phyloP scores from a whole-genome alignment of 1,140 invertebrate genomes.

The Leptinotarsa undecemlineata region DNA sequence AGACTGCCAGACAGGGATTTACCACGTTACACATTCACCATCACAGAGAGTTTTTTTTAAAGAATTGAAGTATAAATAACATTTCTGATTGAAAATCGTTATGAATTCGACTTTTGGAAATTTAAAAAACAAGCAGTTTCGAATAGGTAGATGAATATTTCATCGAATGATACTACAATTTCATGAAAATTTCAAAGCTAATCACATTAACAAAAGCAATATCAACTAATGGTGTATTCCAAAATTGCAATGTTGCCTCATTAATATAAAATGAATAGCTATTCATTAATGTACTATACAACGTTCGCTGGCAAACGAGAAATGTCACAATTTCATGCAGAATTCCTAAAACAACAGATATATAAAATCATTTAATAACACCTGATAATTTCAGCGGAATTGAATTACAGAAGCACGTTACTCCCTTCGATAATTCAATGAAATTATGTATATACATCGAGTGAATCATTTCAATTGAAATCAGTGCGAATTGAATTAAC shows the following conservation, averaged over 20 bases:
- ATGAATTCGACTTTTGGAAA: too few species aligned
- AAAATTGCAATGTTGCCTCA: constrained; percentile 3
- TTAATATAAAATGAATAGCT: constrained; percentile 4
- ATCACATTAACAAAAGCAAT: constrained; percentile 6
- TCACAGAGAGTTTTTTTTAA: too few species aligned
- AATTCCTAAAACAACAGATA: constrained; percentile 7
- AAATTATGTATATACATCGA: constrained; percentile 20
- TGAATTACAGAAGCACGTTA: constrained; percentile 9
- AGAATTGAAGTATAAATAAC: too few species aligned
- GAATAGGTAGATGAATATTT: not conserved
- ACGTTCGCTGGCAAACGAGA: not conserved
- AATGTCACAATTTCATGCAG: constrained; percentile 8
- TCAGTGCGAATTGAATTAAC: constrained; percentile 20
- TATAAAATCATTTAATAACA: constrained; percentile 7
- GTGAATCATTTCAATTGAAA: constrained; percentile 22
- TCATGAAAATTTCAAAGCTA: constrained; percentile 3
- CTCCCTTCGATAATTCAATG: constrained; percentile 14
- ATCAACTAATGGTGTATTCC: not conserved
- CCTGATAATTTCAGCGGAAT: constrained; percentile 11
- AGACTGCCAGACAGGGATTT: too few species aligned
- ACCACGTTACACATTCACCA: too few species aligned
- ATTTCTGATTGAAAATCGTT: too few species aligned
- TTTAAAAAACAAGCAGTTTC: too few species aligned
- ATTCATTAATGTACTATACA: constrained; percentile 4
- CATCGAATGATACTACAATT: not conserved